Base-by-base conservation (phyloP, 2,888 invertebrate species). In the Polydrusus pterygomalis region DNA sequence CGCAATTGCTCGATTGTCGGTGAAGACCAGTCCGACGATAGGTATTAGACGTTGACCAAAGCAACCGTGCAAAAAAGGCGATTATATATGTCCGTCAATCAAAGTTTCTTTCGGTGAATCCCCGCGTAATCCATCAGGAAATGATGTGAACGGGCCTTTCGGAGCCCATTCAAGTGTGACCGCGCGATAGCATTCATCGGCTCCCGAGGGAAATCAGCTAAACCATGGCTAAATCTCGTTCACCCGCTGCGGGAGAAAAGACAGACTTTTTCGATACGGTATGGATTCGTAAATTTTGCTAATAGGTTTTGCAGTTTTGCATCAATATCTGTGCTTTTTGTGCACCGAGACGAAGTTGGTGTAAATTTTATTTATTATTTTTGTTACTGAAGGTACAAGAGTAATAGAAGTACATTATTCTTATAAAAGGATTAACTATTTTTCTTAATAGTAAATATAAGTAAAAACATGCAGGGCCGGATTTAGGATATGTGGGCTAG, bases 121-220 rank as follows among this genome's bases (percentile, higher is more conserved):
- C 77, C 75, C 70, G 79, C 76, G 81, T 82, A 86, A 82, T 82
- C 82, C 80, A 82, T 87, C 87, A 86, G 85, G 85, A 85, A 85
- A 84, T 85, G 86, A 85, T 83, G 85, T 84, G 85, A 86, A 82
- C 84, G 82, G 84, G 80, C 82, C 86, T 86, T 87, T 86, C 85
- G 84, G 85, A 84, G 84, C 82, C 86, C 86, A 87, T 87, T 87
- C 85, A 87, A 87, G 87, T 86, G 87, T 87, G 87, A 86, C 87
- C 87, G 86, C 84, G 85, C 85, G 87, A 87, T 87, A 87, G 85
- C 85, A 85, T 86, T 86, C 84, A 85, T 71, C 67, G 67, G 78
- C 77, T 79, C 87, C 85, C 86, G 77, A 79, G 87, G 87, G 87
- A 88, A 88, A 88, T 88, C 87, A 87, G 68, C 75, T 75, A 75